Evolutionary conservation across 92 coral and sea anemone genomes (phyloP).

Genomic region (Galaxea fascicularis): DNA sequence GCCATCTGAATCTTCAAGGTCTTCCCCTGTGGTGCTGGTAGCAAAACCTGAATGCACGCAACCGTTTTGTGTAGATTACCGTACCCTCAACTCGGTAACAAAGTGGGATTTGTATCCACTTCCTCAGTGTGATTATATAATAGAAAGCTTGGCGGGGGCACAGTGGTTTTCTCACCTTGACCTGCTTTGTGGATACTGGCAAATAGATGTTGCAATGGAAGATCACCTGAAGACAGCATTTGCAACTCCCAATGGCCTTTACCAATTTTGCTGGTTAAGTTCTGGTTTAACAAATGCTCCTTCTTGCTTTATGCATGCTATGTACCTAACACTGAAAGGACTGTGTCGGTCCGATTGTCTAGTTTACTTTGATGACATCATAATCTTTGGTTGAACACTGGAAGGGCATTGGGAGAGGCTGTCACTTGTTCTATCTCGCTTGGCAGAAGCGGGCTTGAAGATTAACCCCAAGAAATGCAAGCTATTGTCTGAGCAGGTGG

Average conservation of each 20-base stretch:
- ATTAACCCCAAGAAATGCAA: conserved; percentile 59
- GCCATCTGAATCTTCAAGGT: conserved; percentile 58
- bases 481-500: conserved; percentile 42
- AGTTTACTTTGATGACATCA: conserved; percentile 62
- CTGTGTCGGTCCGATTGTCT: conserved; percentile 55
- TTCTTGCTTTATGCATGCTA: conserved; percentile 52
- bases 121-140: conserved; percentile 53
- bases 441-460: no score
- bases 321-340: conserved; percentile 50
- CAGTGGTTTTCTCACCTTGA: conserved; percentile 54
- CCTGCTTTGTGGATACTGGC: conserved; percentile 49
- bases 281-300: conserved; percentile 63
- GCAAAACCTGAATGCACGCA: conserved; percentile 45
- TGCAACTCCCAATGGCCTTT: conserved; percentile 56
- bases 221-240: conserved; percentile 64
- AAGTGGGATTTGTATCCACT: conserved; percentile 41
- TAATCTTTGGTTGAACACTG: conserved; percentile 49
- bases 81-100: conserved; percentile 34
- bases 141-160: conserved; percentile 53
- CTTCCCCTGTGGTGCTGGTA: conserved; percentile 54
- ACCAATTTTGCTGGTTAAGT: conserved; percentile 42
- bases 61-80: conserved; percentile 50
- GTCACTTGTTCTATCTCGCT: conserved; percentile 32
- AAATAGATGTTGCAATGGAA: conserved; percentile 39
- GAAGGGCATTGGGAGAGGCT: conserved; percentile 55